Evolutionary conservation across 2,888 invertebrate genomes (phyloP).

Genomic region (Apamea anceps): DNA sequence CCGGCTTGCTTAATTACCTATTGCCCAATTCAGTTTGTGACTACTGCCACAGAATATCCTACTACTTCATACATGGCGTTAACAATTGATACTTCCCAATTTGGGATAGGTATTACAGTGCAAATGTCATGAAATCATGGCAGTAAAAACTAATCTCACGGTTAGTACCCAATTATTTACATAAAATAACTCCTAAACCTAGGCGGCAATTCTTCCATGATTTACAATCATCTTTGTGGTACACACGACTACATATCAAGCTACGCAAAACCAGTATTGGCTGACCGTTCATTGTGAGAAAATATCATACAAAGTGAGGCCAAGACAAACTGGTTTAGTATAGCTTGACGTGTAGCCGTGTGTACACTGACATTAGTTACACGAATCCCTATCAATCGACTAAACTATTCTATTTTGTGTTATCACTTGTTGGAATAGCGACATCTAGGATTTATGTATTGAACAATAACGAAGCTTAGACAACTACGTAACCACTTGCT

Average conservation of each 20-base stretch:
- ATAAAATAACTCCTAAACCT: background rate
- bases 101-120: background rate
- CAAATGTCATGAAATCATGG: background rate
- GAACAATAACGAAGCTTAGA: slow-evolving; percentile 5
- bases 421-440: slow-evolving; percentile 13
- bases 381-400: background rate
- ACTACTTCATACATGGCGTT: background rate
- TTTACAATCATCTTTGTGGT: background rate
- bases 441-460: slow-evolving; percentile 38
- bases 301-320: too few relatives aligned
- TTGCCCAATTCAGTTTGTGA: slow-evolving; percentile 24
- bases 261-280: too few relatives aligned
- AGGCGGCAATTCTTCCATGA: background rate
- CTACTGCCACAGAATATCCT: background rate
- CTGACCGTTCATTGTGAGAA: too few relatives aligned
- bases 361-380: background rate
- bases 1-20: slow-evolving; percentile 39
- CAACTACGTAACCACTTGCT: slow-evolving; percentile 31
- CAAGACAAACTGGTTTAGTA: too few relatives aligned
- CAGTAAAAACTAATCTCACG: background rate
- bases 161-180: background rate
- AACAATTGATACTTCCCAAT: background rate
- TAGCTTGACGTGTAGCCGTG: too few relatives aligned
- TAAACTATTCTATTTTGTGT: background rate
- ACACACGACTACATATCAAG: too few relatives aligned